Evolutionary conservation across 2,888 invertebrate species (phyloP), one percentile per base, ranked within the genome.

Genomic region (Seira ritae): DNA sequence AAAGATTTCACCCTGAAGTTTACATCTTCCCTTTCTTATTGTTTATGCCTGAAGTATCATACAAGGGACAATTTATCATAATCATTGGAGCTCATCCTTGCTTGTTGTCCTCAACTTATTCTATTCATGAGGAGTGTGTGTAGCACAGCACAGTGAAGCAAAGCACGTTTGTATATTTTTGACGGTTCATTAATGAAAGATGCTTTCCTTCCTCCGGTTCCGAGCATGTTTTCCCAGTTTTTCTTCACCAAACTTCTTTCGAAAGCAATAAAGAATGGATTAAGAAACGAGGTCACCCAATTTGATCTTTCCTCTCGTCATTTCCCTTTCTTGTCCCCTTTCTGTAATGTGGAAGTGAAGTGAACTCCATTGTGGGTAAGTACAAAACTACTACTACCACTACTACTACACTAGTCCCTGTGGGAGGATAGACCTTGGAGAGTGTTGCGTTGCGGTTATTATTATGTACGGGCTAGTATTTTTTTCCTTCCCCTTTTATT

Each of bases 221-320:
- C 23, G 22, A 6, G 22, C 65, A 20, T 3, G 22, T 17, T 75
- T 75, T 8, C 75, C 50, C 67, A 67, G 67, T 19, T 66, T 66
- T 22, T 62, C 62, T 42, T 31, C n/a, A n/a, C n/a, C n/a, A n/a
- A n/a, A n/a, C n/a, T n/a, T n/a, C n/a, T n/a, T n/a, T n/a, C n/a
- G n/a, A n/a, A 50, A 68, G 19, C 10, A 75, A 24, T 22, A 42
- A 60, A 31, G 31, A n/a, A 42, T 6, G 50, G 76, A 76, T 69
- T 69, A 69, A 31, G 60, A 62, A 77, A 69, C 60, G 76, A 69
- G 76, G 76, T 77, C 76, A 77, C 69, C 76, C 69, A 69, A 23
- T 69, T 67, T 67, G 75, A 75, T 75, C 75, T 46, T n/a, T n/a
- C n/a, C n/a, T n/a, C n/a, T n/a, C n/a, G n/a, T n/a, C n/a, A n/a